These are phyloP conservation scores for Tachysurus vachellii DNA, from an alignment of 2,113 vertebrate species.

Conservation along the genomic window DNA sequence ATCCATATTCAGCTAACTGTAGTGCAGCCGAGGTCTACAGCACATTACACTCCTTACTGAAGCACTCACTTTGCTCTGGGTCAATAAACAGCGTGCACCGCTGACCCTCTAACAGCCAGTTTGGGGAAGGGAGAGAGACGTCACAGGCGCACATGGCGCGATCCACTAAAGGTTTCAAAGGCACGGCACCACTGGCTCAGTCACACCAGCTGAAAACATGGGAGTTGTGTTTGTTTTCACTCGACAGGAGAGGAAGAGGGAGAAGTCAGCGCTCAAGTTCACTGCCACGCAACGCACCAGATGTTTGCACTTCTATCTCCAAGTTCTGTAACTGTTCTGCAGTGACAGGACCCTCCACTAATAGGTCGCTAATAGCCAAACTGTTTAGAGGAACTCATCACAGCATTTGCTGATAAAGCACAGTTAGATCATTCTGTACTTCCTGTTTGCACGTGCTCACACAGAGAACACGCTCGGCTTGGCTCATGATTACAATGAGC, in stretches of 20 bases:
- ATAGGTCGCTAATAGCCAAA: conserved; percentile 32
- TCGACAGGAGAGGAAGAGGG: conserved; percentile 51
- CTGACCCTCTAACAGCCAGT: conserved; percentile 45
- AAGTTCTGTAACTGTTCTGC: conserved; percentile 29
- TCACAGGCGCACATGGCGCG: conserved; percentile 29
- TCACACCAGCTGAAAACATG: conserved; percentile 50
- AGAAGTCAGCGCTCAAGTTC: conserved; percentile 49
- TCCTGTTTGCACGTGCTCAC: conserved; percentile 29
- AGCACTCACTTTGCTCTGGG: conserved; percentile 43
- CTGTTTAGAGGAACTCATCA: conserved; percentile 19
- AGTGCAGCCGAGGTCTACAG: conserved; percentile 43
- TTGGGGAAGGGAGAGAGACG: conserved; percentile 32
- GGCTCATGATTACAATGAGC: conserved; percentile 7
- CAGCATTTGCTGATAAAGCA: conserved; percentile 14
- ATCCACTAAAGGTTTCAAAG: conserved; percentile 20
- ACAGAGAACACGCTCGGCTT: neutral
- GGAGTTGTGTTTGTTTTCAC: conserved; percentile 57
- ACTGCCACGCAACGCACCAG: conserved; percentile 53
- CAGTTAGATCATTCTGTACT: conserved; percentile 24
- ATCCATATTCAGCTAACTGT: conserved; percentile 30
- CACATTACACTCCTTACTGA: conserved; percentile 55
- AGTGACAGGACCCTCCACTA: conserved; percentile 21
- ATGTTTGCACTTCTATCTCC: conserved; percentile 54
- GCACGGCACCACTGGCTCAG: conserved; percentile 22
- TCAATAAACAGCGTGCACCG: conserved; percentile 51